phyloP scores from a whole-genome alignment of 35 echinoderm and acorn worm genomes.

The Apostichopus japonicus region DNA sequence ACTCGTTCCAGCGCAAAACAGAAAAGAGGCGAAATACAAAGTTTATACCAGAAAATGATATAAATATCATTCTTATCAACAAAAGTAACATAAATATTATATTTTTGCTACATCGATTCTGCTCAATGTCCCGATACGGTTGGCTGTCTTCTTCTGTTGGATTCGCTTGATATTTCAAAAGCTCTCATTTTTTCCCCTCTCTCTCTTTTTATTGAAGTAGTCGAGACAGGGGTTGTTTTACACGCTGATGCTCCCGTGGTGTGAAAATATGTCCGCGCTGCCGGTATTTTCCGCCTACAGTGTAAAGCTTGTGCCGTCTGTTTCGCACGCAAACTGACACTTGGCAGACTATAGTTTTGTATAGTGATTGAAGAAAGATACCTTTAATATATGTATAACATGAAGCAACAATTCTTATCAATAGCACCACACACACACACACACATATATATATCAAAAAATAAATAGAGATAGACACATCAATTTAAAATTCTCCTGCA shows the following conservation, averaged over 20 bases:
- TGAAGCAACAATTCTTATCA: neutral
- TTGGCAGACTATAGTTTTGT: neutral
- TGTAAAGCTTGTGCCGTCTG: slow-evolving; percentile 29
- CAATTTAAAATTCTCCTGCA: too few relatives aligned
- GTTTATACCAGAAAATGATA: neutral
- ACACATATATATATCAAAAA: too few relatives aligned
- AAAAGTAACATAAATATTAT: neutral
- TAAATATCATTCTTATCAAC: neutral
- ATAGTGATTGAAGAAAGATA: neutral
- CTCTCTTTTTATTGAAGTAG: neutral
- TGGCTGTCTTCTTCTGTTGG: neutral
- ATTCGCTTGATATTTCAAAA: neutral
- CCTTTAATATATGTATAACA: neutral
- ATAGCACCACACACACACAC: neutral
- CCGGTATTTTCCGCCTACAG: slow-evolving; percentile 42
- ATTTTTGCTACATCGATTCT: slow-evolving; percentile 2
- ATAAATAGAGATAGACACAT: too few relatives aligned
- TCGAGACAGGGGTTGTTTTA: slow-evolving; percentile 21
- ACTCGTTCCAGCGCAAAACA: too few relatives aligned
- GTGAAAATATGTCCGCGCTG: slow-evolving; percentile 41
- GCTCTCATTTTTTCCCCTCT: neutral
- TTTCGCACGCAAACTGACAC: slow-evolving; percentile 13
- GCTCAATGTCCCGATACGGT: slow-evolving; percentile 16
- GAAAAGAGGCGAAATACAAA: neutral
- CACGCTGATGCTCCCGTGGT: slow-evolving; percentile 27